phyloP scores from a whole-genome alignment of 2,113 vertebrate genomes.

The Chaetops frenatus region DNA sequence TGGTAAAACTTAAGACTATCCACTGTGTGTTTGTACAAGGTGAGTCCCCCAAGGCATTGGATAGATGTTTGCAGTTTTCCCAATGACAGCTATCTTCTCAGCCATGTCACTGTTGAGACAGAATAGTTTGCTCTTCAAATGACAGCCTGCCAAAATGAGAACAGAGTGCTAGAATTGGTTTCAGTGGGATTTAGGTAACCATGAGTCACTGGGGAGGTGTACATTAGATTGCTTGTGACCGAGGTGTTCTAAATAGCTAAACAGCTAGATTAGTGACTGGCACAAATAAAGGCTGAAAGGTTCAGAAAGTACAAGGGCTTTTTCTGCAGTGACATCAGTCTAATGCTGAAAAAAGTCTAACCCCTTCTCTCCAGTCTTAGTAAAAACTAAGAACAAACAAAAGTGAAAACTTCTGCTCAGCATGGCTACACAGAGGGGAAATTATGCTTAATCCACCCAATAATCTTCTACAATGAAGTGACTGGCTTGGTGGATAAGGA shows the following conservation, averaged over 20 bases:
- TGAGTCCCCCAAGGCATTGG: no score
- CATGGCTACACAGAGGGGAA: not conserved
- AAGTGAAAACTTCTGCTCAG: not conserved
- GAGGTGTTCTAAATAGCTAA: not conserved
- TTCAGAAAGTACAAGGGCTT: not conserved
- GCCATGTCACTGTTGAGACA: accelerated
- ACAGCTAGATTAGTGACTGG: not conserved
- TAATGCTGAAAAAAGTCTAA: not conserved
- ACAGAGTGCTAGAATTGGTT: not conserved
- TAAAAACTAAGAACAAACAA: not conserved
- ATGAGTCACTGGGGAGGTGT: not conserved
- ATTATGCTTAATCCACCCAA: not conserved
- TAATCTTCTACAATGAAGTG: not conserved
- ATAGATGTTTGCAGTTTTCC: not conserved
- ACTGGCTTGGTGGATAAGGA: not conserved
- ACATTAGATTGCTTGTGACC: not conserved
- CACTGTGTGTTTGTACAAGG: not conserved
- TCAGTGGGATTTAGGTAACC: not conserved
- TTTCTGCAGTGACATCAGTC: not conserved
- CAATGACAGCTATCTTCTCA: not conserved
- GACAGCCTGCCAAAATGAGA: not conserved
- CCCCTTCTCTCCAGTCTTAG: not conserved
- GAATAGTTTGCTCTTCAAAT: not conserved
- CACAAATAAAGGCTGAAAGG: not conserved
- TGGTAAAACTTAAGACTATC: not conserved